These are phyloP conservation scores for Gambelia wislizenii DNA, from an alignment of 2,797 vertebrate species.

Conservation along the genomic window DNA sequence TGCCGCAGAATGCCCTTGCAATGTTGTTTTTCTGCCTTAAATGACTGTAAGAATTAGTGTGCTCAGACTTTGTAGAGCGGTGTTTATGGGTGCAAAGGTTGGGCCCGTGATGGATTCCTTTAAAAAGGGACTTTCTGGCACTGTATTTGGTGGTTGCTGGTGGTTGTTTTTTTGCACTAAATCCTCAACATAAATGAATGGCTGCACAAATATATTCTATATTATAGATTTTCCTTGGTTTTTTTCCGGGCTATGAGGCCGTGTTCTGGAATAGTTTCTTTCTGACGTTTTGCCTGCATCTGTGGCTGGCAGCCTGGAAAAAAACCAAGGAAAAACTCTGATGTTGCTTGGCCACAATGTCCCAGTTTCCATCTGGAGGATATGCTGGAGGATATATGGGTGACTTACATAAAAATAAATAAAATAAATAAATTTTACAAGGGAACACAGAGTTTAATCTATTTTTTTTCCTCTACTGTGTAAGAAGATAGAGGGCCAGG, in stretches of 20 bases:
- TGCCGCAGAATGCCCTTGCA: not conserved
- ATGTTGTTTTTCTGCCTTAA: not conserved
- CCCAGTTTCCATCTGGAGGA: no score
- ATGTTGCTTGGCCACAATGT: no score
- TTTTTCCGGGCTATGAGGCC: no score
- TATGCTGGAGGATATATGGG: no score
- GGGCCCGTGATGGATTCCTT: not conserved
- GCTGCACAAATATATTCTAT: not conserved
- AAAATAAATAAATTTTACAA: not conserved
- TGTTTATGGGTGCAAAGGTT: not conserved
- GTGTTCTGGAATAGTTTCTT: no score
- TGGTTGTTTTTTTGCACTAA: not conserved
- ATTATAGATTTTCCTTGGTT: not conserved
- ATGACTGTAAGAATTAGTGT: constrained; percentile 28
- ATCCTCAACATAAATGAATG: not conserved
- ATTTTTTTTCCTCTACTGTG: no score
- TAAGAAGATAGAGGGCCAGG: no score
- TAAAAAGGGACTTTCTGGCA: not conserved
- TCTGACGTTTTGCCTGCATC: no score
- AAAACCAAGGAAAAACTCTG: no score
- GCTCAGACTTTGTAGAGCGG: not conserved
- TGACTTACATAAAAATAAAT: not conserved
- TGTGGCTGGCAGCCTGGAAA: no score
- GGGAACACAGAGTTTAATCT: no score
- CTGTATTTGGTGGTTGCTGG: not conserved